phyloP scores from a whole-genome alignment of 2,888 invertebrate genomes.

The Ferrisia virgata region DNA sequence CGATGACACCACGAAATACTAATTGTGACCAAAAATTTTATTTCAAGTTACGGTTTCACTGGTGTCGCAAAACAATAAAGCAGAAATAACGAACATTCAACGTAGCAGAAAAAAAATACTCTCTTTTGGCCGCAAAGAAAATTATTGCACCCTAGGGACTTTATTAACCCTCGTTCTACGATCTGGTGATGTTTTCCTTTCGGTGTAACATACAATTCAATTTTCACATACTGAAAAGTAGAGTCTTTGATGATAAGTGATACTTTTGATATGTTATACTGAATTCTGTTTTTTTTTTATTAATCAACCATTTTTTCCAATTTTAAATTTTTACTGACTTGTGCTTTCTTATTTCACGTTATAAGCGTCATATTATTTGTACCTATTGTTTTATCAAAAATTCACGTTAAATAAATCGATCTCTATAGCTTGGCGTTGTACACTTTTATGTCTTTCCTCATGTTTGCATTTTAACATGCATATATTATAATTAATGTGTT shows the following conservation, averaged over 20 bases:
- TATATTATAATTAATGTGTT: background rate
- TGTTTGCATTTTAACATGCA: background rate
- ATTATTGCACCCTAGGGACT: constrained; percentile 31
- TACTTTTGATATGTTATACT: background rate
- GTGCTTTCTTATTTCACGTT: too few relatives aligned
- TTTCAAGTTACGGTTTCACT: background rate
- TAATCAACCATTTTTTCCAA: background rate
- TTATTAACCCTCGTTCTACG: constrained; percentile 37
- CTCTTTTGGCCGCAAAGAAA: background rate
- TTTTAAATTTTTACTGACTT: background rate
- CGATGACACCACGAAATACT: background rate
- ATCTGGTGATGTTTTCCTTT: background rate
- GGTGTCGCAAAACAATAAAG: background rate
- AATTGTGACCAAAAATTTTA: constrained; percentile 1
- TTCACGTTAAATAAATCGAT: too few relatives aligned
- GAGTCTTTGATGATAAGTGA: constrained; percentile 10
- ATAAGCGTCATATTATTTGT: too few relatives aligned
- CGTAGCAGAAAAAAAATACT: background rate
- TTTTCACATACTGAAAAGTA: background rate
- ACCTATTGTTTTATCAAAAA: too few relatives aligned
- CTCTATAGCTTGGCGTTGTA: too few relatives aligned
- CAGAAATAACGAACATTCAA: constrained; percentile 7
- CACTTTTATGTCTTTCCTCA: background rate
- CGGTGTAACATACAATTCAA: constrained; percentile 28
- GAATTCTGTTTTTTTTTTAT: background rate